phyloP scores from a whole-genome alignment of 2,113 vertebrate species.

The Carassius carassius region DNA sequence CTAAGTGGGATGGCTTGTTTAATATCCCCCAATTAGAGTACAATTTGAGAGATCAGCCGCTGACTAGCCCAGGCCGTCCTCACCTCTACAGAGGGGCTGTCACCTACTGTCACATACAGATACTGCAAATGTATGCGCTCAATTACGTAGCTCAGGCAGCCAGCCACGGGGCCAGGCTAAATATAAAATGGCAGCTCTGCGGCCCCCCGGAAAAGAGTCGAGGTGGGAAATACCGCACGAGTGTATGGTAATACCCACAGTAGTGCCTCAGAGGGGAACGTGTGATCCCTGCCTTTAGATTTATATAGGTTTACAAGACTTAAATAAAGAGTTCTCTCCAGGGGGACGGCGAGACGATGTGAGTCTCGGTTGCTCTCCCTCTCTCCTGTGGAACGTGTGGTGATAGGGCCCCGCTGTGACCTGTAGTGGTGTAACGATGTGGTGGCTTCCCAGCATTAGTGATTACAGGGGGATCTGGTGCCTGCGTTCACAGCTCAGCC shows the following conservation, averaged over 20 bases:
- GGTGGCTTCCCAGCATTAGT: conserved; percentile 56
- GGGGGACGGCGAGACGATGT: conserved; percentile 29
- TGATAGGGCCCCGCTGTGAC: conserved; percentile 53
- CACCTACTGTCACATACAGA: conserved; percentile 65
- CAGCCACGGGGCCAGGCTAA: conserved; percentile 58
- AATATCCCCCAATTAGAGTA: conserved; percentile 78
- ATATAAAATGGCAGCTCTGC: conserved; percentile 70
- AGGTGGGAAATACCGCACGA: conserved; percentile 49
- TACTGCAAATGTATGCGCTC: conserved; percentile 61
- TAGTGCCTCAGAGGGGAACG: conserved; percentile 39
- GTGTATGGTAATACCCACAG: conserved; percentile 60
- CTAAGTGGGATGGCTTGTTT: conserved; percentile 74
- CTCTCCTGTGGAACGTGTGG: conserved; percentile 20
- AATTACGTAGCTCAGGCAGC: conserved; percentile 62
- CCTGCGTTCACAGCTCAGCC: conserved; percentile 68
- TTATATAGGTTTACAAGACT: conserved; percentile 59
- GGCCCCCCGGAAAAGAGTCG: conserved; percentile 44
- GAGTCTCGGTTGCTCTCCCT: conserved; percentile 18
- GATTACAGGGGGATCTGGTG: conserved; percentile 69
- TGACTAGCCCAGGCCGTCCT: conserved; percentile 64
- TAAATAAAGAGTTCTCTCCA: conserved; percentile 57
- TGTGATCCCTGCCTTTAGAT: conserved; percentile 57
- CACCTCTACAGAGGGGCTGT: conserved; percentile 67
- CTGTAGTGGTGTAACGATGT: conserved; percentile 58
- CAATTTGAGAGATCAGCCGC: conserved; percentile 71